These are phyloP conservation scores for Mesoclemmys tuberculata DNA, from an alignment of 2,113 vertebrate species.

Conservation along the genomic window DNA sequence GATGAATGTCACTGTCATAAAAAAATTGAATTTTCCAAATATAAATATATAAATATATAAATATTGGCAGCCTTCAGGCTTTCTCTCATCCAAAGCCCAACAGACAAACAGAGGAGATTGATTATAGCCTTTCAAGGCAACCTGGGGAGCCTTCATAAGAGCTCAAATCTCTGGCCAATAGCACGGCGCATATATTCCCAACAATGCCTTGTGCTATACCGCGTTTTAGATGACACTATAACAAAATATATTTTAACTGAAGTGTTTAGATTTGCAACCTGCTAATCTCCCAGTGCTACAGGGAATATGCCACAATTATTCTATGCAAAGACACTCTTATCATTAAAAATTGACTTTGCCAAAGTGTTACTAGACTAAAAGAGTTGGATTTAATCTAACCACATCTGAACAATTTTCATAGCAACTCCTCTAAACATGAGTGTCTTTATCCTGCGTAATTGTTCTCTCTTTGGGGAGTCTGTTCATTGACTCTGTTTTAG, in stretches of 20 bases:
- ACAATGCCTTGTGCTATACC: neutral
- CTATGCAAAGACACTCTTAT: neutral
- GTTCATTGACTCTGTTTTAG: neutral
- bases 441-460: constrained; percentile 4
- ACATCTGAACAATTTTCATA: neutral
- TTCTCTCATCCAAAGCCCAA: neutral
- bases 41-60: neutral
- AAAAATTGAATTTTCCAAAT: constrained; percentile 29
- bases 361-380: constrained; percentile 25
- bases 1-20: constrained; percentile 7
- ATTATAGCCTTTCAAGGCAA: neutral
- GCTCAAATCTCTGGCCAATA: neutral
- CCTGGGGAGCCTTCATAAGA: neutral
- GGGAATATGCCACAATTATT: neutral
- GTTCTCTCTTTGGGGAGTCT: constrained; percentile 25
- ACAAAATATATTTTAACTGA: neutral
- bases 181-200: neutral
- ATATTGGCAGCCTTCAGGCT: constrained; percentile 18
- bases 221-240: neutral
- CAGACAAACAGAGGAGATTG: neutral
- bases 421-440: constrained; percentile 2
- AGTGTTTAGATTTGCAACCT: constrained; percentile 2
- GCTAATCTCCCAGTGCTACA: neutral
- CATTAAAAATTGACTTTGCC: neutral
- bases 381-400: constrained; percentile 29